Base-by-base conservation (phyloP, 2,797 vertebrate genomes). In the Holocentrus rufus region DNA sequence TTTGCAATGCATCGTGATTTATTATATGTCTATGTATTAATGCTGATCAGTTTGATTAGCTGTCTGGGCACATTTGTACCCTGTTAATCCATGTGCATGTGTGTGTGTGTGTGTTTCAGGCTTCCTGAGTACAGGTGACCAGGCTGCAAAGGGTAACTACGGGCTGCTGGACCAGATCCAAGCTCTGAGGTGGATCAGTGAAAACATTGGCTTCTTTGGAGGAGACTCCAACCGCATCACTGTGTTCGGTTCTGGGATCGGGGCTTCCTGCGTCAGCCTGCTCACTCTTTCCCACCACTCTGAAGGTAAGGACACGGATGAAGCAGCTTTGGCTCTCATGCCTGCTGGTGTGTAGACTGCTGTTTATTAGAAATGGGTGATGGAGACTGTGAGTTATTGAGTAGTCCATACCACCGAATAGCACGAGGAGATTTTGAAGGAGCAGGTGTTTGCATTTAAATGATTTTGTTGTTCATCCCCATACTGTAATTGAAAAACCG, bases 131-230 rank as follows among this genome's bases (percentile, higher is more conserved):
- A 99, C 98, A 0, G 97, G 97, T 1, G 98, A 99, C 92, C 98
- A 99, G 93, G 97, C 98, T 36, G 98, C 98, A 71, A 99, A 99
- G 90, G 98, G 98, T 79, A 99, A 99, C 91, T 99, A 99, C 0
- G 98, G 98, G 34, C 95, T 99, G 60, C 92, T 99, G 88, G 98
- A 99, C 91, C 98, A 99, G 93, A 99, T 99, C 82, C 97, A 99
- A 92, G 97, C 97, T 0, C 91, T 99, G 69, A 95, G 98, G 72
- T 99, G 97, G 98, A 97, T 99, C 91, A 99, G 97, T 0, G 98
- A 99, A 91, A 99, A 99, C 89, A 97, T 99, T 22, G 97, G 96
- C 82, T 98, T 97, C 94, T 99, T 99, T 8, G 98, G 98, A 3
- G 98, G 98, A 1, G 98, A 99, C 88, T 97, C 98, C 65, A 92